These are phyloP conservation scores for Prosopocoilus inquinatus DNA, from an alignment of 2,888 invertebrate genomes.

Conservation along the genomic window DNA sequence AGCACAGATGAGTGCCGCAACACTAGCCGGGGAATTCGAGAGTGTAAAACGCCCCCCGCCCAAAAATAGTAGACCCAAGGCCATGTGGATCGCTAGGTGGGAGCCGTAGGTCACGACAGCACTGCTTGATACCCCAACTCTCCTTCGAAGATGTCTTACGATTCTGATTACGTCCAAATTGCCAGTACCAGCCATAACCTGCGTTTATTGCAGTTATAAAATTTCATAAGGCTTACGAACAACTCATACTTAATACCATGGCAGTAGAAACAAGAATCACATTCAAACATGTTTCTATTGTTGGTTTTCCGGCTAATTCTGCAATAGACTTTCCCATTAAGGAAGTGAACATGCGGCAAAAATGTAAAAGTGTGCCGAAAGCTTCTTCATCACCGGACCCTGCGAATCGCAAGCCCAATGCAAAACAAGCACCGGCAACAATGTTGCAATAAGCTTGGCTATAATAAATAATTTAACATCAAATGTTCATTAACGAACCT, in stretches of 20 bases:
- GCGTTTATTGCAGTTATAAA: constrained; percentile 6
- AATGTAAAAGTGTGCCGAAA: constrained; percentile 73
- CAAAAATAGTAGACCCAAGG: constrained; percentile 88
- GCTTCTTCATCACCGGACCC: constrained; percentile 85
- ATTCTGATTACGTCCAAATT: constrained; percentile 78
- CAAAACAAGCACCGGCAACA: constrained; percentile 91
- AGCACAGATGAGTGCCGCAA: constrained; percentile 88
- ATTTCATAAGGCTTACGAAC: constrained; percentile 5
- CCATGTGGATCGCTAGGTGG: constrained; percentile 94
- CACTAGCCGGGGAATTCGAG: constrained; percentile 76
- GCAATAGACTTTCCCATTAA: constrained; percentile 70
- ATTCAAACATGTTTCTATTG: constrained; percentile 86
- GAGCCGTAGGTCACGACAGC: constrained; percentile 83
- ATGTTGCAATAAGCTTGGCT: constrained; percentile 97
- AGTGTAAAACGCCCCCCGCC: constrained; percentile 90
- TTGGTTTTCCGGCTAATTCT: constrained; percentile 85
- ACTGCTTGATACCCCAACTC: constrained; percentile 69
- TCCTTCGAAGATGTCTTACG: constrained; percentile 79
- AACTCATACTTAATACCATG: constrained; percentile 60
- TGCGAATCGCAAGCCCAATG: constrained; percentile 89
- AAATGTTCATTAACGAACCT: constrained; percentile 11
- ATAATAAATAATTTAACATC: constrained; percentile 32
- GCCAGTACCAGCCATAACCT: constrained; percentile 95
- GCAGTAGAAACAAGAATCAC: constrained; percentile 77
- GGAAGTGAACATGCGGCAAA: constrained; percentile 67